phyloP scores from a whole-genome alignment of 2,888 invertebrate genomes.

The Nephrotoma flavescens region DNA sequence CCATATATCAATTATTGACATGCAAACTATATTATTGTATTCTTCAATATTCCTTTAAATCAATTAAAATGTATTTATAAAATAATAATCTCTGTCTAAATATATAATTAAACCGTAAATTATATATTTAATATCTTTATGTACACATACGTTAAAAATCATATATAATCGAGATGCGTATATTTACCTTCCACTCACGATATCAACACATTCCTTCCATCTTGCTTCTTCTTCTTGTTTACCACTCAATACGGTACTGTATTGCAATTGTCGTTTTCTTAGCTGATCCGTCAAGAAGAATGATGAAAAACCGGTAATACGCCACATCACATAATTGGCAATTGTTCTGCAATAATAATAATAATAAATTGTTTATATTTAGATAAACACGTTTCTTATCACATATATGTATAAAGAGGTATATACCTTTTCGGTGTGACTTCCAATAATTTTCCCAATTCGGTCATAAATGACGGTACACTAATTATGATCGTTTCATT shows the following conservation, averaged over 20 bases:
- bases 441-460: constrained; percentile 47
- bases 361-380: constrained; percentile 17
- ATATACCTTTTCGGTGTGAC: constrained; percentile 35
- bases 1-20: not conserved
- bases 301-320: constrained; percentile 67
- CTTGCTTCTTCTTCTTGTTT: constrained; percentile 72
- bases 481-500: constrained; percentile 71
- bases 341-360: constrained; percentile 33
- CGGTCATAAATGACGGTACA: constrained; percentile 64
- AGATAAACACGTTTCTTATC: constrained; percentile 2
- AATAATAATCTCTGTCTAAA: not conserved
- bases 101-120: not conserved
- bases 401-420: not conserved
- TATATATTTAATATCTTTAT: not conserved
- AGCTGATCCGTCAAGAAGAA: constrained; percentile 67
- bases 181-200: constrained; percentile 54
- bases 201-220: constrained; percentile 85
- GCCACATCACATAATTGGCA: constrained; percentile 90
- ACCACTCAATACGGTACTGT: constrained; percentile 67
- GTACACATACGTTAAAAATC: not conserved
- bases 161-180: not conserved
- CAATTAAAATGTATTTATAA: not conserved
- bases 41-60: not conserved
- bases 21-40: not conserved
- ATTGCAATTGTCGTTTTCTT: constrained; percentile 63